Conservation (phyloP, 2,888 invertebrate species). For the Urechis unicinctus region DNA sequence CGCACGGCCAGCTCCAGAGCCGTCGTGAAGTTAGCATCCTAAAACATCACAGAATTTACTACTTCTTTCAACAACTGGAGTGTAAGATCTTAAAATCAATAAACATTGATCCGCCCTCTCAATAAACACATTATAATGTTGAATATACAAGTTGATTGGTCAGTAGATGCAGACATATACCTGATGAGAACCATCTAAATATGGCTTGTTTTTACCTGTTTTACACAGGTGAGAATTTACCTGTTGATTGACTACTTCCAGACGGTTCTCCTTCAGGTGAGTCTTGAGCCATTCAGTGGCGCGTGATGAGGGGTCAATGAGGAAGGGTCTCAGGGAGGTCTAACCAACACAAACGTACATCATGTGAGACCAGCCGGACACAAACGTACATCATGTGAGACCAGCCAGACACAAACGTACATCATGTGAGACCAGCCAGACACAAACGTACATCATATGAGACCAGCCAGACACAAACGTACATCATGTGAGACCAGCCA, state of each 20-base stretch:
- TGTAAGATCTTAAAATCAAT: too few relatives aligned
- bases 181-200: too few relatives aligned
- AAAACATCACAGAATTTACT: background rate
- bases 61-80: background rate
- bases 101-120: too few relatives aligned
- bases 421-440: too few relatives aligned
- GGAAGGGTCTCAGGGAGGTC: constrained; percentile 63
- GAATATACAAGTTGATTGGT: too few relatives aligned
- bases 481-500: too few relatives aligned
- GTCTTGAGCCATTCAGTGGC: constrained; percentile 75
- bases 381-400: too few relatives aligned
- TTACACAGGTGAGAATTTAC: constrained; percentile 26
- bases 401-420: too few relatives aligned
- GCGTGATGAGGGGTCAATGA: constrained; percentile 83
- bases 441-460: too few relatives aligned
- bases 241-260: constrained; percentile 75
- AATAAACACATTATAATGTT: too few relatives aligned
- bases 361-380: too few relatives aligned
- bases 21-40: constrained; percentile 51
- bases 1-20: constrained; percentile 57
- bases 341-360: constrained; percentile 31
- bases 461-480: too few relatives aligned
- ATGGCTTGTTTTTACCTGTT: background rate
- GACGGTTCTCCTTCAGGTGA: constrained; percentile 61
- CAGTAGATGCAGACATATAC: background rate